A percentile compares a stretch with the other conserved stretches of the same genome.
These are phyloP conservation scores for Phaenicophaeus curvirostris DNA, from an alignment of 2,797 vertebrate species.

Conservation along the genomic window DNA sequence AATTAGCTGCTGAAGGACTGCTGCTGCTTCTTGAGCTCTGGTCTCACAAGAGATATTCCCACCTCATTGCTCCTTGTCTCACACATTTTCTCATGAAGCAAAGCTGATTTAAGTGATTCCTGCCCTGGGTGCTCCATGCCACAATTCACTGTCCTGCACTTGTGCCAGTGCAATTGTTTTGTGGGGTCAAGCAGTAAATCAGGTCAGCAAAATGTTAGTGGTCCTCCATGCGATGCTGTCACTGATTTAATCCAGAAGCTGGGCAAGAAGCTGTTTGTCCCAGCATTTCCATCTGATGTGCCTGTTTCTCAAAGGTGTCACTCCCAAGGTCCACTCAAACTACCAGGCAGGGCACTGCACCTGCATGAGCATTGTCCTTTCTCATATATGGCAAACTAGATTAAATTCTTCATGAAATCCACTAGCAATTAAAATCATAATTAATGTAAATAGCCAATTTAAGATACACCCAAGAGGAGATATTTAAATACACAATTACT, in stretches of 20 bases:
- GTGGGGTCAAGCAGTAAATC: not conserved
- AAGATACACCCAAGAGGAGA: slow-evolving; percentile 30
- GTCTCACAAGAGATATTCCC: slow-evolving; percentile 11
- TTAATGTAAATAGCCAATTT: slow-evolving; percentile 38
- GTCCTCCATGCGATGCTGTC: not conserved
- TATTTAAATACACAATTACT: slow-evolving; percentile 29
- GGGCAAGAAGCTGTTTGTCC: not conserved
- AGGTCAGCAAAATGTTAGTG: not conserved
- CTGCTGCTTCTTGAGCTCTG: not conserved
- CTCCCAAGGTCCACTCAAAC: not conserved
- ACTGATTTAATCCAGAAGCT: not conserved
- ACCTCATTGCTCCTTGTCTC: not conserved
- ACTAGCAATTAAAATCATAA: slow-evolving; percentile 17
- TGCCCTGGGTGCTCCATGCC: not conserved
- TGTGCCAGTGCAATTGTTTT: not conserved
- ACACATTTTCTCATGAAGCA: not conserved
- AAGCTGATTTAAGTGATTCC: not conserved
- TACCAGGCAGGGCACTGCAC: not conserved
- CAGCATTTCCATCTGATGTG: not conserved
- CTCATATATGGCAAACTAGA: not conserved
- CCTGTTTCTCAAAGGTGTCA: not conserved
- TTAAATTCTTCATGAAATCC: slow-evolving; percentile 20
- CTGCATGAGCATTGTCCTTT: not conserved
- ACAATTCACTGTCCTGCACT: not conserved
- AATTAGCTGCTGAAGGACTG: slow-evolving; percentile 22